These are phyloP conservation scores for Colistium nudipinnis DNA, from an alignment of 2,113 vertebrate genomes.

Conservation along the genomic window DNA sequence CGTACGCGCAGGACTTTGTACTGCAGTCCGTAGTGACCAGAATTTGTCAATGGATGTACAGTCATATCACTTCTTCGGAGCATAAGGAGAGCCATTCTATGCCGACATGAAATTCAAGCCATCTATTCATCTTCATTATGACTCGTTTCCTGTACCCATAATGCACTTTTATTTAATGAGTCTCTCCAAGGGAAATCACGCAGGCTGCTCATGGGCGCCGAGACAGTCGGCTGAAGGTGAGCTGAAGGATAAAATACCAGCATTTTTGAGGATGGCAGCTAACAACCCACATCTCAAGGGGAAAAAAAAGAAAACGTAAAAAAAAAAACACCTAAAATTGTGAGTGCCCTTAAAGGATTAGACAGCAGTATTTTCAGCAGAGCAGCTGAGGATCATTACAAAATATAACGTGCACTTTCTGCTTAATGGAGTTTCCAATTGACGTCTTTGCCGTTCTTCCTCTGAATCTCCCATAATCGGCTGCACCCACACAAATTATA, in stretches of 20 bases:
- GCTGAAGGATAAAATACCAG: neutral
- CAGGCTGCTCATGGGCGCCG: conserved; percentile 1
- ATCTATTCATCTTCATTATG: conserved; percentile 60
- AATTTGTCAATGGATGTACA: conserved; percentile 13
- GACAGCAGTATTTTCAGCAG: conserved; percentile 11
- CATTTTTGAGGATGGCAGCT: too few relatives aligned
- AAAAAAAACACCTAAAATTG: conserved; percentile 6
- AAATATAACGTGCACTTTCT: conserved; percentile 13
- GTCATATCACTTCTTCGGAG: conserved; percentile 35
- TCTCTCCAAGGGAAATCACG: conserved; percentile 20
- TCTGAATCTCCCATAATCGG: conserved; percentile 38
- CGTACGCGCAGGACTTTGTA: conserved; percentile 18
- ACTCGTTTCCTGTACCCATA: conserved; percentile 45
- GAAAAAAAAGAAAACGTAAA: conserved; percentile 11
- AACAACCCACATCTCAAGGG: too few relatives aligned
- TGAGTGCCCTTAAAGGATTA: conserved; percentile 12
- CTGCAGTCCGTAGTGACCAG: conserved; percentile 13
- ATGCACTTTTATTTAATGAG: conserved; percentile 49
- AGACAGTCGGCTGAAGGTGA: conserved; percentile 31
- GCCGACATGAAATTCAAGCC: conserved; percentile 48
- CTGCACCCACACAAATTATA: conserved; percentile 22
- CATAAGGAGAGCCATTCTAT: conserved; percentile 32
- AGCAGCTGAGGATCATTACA: conserved; percentile 15
- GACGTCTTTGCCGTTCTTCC: conserved; percentile 23
- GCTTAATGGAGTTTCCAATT: conserved; percentile 50